A percentile compares a stretch with the other conserved stretches of the same genome.
Evolutionary conservation across 2,113 vertebrate species (phyloP).

Genomic region (Hippotragus niger): DNA sequence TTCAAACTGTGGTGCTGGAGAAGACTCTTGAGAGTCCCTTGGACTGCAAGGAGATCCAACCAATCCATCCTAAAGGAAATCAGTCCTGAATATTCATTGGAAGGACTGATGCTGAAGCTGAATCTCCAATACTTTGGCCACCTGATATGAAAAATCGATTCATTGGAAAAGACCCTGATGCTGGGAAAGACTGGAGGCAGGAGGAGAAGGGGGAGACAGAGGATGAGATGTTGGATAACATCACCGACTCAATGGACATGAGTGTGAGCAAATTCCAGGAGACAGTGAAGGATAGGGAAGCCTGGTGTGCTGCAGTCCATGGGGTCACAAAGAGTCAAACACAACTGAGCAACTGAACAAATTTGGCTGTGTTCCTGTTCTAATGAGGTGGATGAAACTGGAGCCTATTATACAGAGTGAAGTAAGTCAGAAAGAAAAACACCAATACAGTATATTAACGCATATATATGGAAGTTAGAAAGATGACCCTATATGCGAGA

Average conservation of each 20-base stretch:
- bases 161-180: background rate
- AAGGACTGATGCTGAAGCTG: background rate
- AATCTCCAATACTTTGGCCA: background rate
- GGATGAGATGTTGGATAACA: background rate
- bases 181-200: background rate
- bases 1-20: background rate
- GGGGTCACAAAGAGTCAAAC: background rate
- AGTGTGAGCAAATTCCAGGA: background rate
- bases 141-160: background rate
- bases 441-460: background rate
- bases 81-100: background rate
- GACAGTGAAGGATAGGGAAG: background rate
- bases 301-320: background rate
- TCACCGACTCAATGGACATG: rapidly evolving
- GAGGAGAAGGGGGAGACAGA: background rate
- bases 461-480: background rate
- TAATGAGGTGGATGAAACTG: background rate
- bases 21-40: background rate
- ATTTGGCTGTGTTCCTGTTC: background rate
- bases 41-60: background rate
- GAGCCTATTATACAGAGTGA: background rate
- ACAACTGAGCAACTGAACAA: rapidly evolving
- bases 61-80: background rate
- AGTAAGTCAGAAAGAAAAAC: background rate
- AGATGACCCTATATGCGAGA: background rate